Percentiles rank a stretch among this genome's conserved stretches.
Conservation (phyloP, 1,140 invertebrate genomes). For the Brachionus plicatilis region DNA sequence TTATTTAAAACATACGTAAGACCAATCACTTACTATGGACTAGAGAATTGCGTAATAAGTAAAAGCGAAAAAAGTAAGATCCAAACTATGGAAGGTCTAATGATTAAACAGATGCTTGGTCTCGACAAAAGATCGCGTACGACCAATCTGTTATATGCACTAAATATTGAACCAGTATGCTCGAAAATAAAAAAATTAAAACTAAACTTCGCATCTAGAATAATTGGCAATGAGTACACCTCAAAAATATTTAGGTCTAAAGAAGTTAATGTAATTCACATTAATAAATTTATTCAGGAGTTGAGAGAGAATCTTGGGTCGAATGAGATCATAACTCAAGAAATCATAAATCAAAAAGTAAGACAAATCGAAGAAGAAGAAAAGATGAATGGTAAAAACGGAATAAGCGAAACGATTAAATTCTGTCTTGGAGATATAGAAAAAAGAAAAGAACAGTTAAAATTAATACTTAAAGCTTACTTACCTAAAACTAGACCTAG, state of each 20-base stretch:
- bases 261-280: not conserved
- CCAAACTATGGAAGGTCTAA: not conserved
- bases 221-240: not conserved
- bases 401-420: not conserved
- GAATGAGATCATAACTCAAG: not conserved
- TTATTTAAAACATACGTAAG: constrained; percentile 20
- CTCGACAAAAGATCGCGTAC: not conserved
- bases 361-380: not conserved
- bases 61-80: not conserved
- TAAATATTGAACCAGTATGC: constrained; percentile 4
- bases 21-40: constrained; percentile 5
- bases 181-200: constrained; percentile 11
- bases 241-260: not conserved
- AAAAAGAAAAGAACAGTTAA: not conserved
- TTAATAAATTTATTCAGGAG: not conserved
- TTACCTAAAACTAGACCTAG: not conserved
- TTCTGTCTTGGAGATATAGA: not conserved
- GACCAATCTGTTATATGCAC: not conserved
- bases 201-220: not conserved
- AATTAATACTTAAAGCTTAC: not conserved
- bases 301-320: not conserved
- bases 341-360: not conserved
- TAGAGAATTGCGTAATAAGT: not conserved
- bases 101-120: constrained; percentile 18
- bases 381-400: not conserved